Percentiles rank a stretch among this genome's conserved stretches.
Conservation (phyloP, 92 coral and sea anemone genomes). For the Zoanthus sansibaricus region DNA sequence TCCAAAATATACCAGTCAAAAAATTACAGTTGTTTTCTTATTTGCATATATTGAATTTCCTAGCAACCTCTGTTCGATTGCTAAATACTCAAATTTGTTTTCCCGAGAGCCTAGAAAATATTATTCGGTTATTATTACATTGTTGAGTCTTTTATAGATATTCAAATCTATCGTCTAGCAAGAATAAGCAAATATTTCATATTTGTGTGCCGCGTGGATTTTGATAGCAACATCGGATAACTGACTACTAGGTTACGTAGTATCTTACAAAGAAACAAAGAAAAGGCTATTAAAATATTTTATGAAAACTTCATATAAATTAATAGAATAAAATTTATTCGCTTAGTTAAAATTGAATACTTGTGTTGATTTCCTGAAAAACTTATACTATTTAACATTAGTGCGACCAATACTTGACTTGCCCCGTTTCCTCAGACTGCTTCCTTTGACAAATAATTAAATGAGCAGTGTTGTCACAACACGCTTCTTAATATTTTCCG, state of each 20-base stretch:
- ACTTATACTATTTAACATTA: too few species aligned
- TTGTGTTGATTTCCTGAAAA: too few species aligned
- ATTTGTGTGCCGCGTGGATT: neutral
- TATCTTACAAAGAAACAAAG: neutral
- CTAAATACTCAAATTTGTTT: neutral
- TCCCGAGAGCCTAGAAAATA: neutral
- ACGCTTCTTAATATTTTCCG: neutral
- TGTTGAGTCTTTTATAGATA: neutral
- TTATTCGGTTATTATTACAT: neutral
- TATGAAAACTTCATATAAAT: too few species aligned
- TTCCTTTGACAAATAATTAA: too few species aligned
- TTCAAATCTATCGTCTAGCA: neutral
- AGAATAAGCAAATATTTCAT: neutral
- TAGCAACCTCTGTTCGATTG: slow-evolving; percentile 27
- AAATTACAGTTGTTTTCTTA: neutral
- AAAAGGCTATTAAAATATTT: too few species aligned
- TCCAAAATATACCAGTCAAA: neutral
- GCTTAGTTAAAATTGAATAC: too few species aligned
- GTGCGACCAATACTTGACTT: neutral
- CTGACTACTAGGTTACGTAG: neutral
- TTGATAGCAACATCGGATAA: too few species aligned
- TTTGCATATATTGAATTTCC: slow-evolving; percentile 22
- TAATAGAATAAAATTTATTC: too few species aligned
- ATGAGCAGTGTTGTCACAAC: neutral
- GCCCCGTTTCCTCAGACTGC: too few species aligned